Evolutionary conservation across 2,888 invertebrate genomes (phyloP).

Genomic region (Cryptus armator): DNA sequence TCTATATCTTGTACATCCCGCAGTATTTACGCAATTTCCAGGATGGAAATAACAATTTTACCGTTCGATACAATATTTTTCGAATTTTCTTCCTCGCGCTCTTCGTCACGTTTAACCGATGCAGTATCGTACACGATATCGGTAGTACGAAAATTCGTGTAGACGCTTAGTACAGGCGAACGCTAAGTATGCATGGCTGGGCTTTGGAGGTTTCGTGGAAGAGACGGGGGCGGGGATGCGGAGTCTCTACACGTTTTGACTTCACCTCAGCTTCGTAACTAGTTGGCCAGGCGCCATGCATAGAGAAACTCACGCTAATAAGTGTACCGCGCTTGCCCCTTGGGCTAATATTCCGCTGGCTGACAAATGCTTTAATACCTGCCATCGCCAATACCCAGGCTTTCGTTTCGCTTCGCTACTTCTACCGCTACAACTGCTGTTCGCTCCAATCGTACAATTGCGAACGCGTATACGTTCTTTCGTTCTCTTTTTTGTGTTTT

Average conservation of each 20-base stretch:
- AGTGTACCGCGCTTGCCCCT: slow-evolving; percentile 64
- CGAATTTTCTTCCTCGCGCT: background rate
- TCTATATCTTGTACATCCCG: too few relatives aligned
- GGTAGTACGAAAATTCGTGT: slow-evolving; percentile 48
- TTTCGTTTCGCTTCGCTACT: slow-evolving; percentile 37
- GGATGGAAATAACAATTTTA: too few relatives aligned
- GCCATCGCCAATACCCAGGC: slow-evolving; percentile 79
- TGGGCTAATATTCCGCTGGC: slow-evolving; percentile 79
- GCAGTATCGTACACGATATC: background rate
- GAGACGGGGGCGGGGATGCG: slow-evolving; percentile 44
- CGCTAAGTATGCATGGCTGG: slow-evolving; percentile 73
- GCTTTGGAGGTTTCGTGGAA: slow-evolving; percentile 63
- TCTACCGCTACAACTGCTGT: slow-evolving; percentile 28
- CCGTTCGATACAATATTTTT: background rate
- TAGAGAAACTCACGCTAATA: slow-evolving; percentile 71
- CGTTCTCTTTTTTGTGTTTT: background rate
- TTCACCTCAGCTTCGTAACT: slow-evolving; percentile 80
- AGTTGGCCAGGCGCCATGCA: slow-evolving; percentile 83
- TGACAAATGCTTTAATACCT: slow-evolving; percentile 84
- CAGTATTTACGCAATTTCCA: too few relatives aligned
- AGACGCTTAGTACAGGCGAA: slow-evolving; percentile 30
- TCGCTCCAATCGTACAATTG: background rate
- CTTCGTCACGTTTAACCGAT: background rate
- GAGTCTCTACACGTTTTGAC: slow-evolving; percentile 75
- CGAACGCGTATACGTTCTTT: slow-evolving; percentile 1